These are phyloP conservation scores for Synergus laeviventris DNA, from an alignment of 2,888 invertebrate genomes.

Conservation along the genomic window DNA sequence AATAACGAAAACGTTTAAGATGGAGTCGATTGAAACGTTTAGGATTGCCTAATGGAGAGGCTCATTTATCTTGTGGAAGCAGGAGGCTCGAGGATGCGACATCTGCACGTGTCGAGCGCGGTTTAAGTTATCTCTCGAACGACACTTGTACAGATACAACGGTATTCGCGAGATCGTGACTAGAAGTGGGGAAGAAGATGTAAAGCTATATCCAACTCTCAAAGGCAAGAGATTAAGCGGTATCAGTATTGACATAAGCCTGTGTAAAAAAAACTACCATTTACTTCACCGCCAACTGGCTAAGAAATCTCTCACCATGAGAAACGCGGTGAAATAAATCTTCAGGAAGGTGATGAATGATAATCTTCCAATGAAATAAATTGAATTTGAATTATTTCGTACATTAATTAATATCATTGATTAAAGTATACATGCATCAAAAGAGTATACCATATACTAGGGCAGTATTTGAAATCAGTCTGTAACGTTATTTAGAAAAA, in stretches of 20 bases:
- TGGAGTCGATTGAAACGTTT: slow-evolving; percentile 39
- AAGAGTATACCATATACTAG: too few relatives aligned
- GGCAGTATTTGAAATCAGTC: too few relatives aligned
- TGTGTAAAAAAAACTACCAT: background rate
- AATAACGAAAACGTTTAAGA: slow-evolving; percentile 38
- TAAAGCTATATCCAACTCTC: slow-evolving; percentile 22
- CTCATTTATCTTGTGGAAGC: slow-evolving; percentile 39
- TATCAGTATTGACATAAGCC: slow-evolving; percentile 25
- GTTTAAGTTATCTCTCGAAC: slow-evolving; percentile 39
- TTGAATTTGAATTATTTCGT: background rate
- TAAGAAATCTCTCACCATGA: background rate
- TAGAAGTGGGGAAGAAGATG: slow-evolving; percentile 28
- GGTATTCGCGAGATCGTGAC: slow-evolving; percentile 38
- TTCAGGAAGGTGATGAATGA: background rate
- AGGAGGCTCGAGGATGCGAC: slow-evolving; percentile 30
- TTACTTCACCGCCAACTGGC: background rate
- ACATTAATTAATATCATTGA: background rate
- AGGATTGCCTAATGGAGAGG: slow-evolving; percentile 38
- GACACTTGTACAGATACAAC: slow-evolving; percentile 38
- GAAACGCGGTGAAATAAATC: background rate
- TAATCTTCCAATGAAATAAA: background rate
- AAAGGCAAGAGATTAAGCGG: slow-evolving; percentile 25
- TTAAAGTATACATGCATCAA: background rate
- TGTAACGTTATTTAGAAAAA: too few relatives aligned
- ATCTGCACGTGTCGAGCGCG: slow-evolving; percentile 39